Conservation (phyloP, 2,797 vertebrate genomes). For the Alectoris magna region DNA sequence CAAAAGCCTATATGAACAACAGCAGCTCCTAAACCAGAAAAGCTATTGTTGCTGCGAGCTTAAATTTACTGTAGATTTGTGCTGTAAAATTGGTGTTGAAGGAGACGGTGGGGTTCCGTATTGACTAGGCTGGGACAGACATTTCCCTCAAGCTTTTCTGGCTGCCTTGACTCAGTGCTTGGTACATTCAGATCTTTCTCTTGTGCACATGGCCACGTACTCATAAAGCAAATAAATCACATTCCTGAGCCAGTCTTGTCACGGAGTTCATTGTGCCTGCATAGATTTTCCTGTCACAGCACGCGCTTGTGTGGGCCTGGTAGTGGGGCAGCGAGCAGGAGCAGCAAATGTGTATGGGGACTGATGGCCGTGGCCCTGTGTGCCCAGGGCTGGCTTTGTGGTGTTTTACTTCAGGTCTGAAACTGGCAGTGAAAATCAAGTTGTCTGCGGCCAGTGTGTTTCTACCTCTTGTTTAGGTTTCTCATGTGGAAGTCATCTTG, state of each 20-base stretch:
- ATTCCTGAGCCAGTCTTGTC: neutral
- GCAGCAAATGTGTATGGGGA: no score
- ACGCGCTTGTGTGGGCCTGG: no score
- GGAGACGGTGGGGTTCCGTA: neutral
- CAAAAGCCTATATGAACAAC: neutral
- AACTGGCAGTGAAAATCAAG: neutral
- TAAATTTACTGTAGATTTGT: neutral
- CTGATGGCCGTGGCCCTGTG: no score
- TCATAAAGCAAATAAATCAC: neutral
- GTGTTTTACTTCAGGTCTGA: neutral
- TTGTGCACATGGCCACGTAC: neutral
- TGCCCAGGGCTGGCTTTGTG: neutral
- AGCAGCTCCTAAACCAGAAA: neutral
- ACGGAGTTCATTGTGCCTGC: neutral
- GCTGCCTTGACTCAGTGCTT: neutral
- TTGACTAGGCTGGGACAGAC: accelerated
- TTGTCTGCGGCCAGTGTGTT: neutral
- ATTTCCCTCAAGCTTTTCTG: neutral
- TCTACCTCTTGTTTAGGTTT: neutral
- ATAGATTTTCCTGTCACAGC: accelerated
- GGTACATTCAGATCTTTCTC: neutral
- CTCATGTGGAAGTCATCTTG: neutral
- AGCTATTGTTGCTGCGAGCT: neutral
- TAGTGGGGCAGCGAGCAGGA: neutral
- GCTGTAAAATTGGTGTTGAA: neutral